Evolutionary conservation across 1,140 invertebrate species (phyloP), one percentile per base, ranked within the genome.

Genomic region (Zaprionus capensis): DNA sequence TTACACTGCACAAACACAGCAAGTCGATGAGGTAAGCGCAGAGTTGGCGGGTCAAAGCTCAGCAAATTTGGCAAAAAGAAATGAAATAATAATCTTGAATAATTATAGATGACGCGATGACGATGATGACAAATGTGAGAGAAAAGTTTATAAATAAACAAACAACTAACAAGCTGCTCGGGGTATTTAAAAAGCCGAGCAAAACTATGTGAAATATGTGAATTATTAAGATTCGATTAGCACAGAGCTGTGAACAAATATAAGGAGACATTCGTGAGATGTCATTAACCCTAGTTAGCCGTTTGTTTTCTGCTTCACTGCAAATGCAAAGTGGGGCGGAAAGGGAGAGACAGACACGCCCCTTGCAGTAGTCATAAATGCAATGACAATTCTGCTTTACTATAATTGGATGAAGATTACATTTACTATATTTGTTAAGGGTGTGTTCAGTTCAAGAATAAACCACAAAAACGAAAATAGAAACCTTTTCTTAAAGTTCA

Each of bases 11-110:
- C 41, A 46, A 46, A 46, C 41, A 51, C 28, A 56, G 14, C 5
- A 17, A 49, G 58, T 2, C 15, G 41, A 55, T 71, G 73, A 71
- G 56, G 53, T 58, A 75, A 58, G 22, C 34, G 26, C 36, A 59
- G 53, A 70, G 67, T 64, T 57, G 38, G 38, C n/a, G 20, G 46
- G 46, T 51, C 22, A 51, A 51, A 51, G 46, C 46, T 55, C 68
- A 65, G 17, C n/a, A 20, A 31, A 51, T 34, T 14, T 67, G 22
- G 26, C 4, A 41, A 59, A 41, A 38, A 36, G 12, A 71, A 64
- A 74, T 74, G 71, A 86, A 70, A 67, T 71, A 22, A 71, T 82
- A 87, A 82, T 73, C 83, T 80, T 71, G 77, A 77, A 82, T 78
- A 87, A 80, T 87, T 86, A 83, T 11, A 76, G 68, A 46, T 46